Base-by-base conservation (phyloP, 2,113 vertebrate genomes). In the Megaceryle torquata region DNA sequence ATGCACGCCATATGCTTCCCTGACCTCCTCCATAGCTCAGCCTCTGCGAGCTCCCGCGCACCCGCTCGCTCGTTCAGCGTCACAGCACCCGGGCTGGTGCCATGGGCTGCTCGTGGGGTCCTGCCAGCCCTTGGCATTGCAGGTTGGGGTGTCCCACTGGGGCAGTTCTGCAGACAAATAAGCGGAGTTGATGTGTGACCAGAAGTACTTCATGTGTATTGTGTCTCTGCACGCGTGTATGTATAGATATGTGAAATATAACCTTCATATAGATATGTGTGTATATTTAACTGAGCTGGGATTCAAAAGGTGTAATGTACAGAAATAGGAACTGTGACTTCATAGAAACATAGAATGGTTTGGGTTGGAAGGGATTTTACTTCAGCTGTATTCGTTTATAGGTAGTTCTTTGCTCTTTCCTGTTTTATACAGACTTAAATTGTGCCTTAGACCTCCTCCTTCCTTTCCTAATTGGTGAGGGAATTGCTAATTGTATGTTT, bases 11-110 rank as follows among this genome's bases (percentile, higher is more conserved):
- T 28, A 57, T 54, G 76, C 76, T 89, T 65, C 61, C 19, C 51
- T 50, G 64, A 5, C 48, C 54, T 68, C n/a, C 19, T 77, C n/a
- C 2, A 1, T 4, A 33, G 41, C 43, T 15, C n/a, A 22, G 68
- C 10, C 5, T 2, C 5, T 2, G 31, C 0, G 4, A 86, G 15
- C 10, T 54, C 68, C n/a, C 2, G 2, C 0, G 0, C 2, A 6
- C 31, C 65, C 50, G 46, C n/a, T 68, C 7, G 1, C 51, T 25
- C 5, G 33, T 20, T 43, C 18, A 31, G 67, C 31, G 4, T 5
- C 10, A 6, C 79, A 28, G 43, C 53, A 37, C 1, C 0, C 0
- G 5, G 22, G 33, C 61, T 26, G 33, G 24, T 54, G 39, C 29
- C 1, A 1, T 0, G 18, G 56, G 77, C 25, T 21, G 13, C 41